Percentiles rank a stretch among this genome's conserved stretches.
phyloP scores from a whole-genome alignment of 1,140 invertebrate genomes.

The Paramacrobiotus metropolitanus region DNA sequence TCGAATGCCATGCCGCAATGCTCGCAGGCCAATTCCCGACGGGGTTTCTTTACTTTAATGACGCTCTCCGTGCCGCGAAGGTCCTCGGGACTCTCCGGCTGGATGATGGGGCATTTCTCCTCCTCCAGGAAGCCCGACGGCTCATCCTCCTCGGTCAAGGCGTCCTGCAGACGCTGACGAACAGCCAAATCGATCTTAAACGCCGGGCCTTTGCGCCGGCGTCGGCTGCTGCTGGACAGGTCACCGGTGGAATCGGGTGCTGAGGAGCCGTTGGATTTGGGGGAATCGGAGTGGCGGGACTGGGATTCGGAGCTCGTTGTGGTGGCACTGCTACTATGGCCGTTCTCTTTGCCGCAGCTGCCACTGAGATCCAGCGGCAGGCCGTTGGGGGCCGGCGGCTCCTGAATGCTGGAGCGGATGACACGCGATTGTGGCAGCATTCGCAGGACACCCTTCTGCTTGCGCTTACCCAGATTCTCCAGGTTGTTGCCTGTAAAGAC shows the following conservation, averaged over 20 bases:
- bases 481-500: too few species aligned
- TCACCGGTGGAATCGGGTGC: slow-evolving; percentile 7
- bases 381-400: not conserved
- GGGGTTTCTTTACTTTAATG: not conserved
- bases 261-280: not conserved
- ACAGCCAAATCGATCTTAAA: slow-evolving; percentile 3
- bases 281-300: slow-evolving; percentile 9
- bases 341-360: slow-evolving; percentile 6
- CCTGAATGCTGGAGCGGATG: slow-evolving; percentile 2
- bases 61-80: slow-evolving; percentile 11
- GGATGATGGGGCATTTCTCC: not conserved
- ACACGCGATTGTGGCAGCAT: slow-evolving; percentile 11
- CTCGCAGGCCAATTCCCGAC: slow-evolving; percentile 30
- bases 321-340: too few species aligned
- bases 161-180: not conserved
- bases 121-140: slow-evolving; percentile 30
- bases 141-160: slow-evolving; percentile 43
- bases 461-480: too few species aligned
- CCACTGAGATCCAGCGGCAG: slow-evolving; percentile 2
- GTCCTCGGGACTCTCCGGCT: slow-evolving; percentile 4
- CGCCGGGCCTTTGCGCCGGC: slow-evolving; percentile 9
- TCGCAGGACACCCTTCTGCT: slow-evolving; percentile 15
- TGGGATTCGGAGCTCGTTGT: too few species aligned
- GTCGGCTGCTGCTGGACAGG: slow-evolving; percentile 12
- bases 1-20: slow-evolving; percentile 71